Evolutionary conservation across 1,140 invertebrate species (phyloP), one percentile per base, ranked within the genome.

Genomic region (Drosophila kohkoa): DNA sequence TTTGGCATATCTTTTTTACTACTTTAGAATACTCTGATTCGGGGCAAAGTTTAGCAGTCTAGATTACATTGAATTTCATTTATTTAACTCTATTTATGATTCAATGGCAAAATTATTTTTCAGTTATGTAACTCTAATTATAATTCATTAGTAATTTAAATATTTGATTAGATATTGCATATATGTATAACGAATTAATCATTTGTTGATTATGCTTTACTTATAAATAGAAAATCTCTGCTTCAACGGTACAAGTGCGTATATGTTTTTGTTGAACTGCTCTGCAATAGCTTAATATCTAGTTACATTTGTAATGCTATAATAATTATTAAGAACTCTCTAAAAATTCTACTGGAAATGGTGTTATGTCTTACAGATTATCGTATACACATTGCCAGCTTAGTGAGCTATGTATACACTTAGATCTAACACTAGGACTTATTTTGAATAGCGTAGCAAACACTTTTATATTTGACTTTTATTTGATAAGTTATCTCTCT

Each of bases 221-320:
- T n/a, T 63, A 59, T 43, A 30, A 13, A 30, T 64, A 13, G n/a
- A 55, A 57, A 15, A 8, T 58, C 8, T 48, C 15, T 25, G 62
- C 57, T 20, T 76, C 73, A 76, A 72, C 83, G 83, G 83, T 88
- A 88, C 83, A 88, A 88, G 83, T 88, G 83, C 82, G 58, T 35
- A 8, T 67, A 8, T 68, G 4, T 54, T 10, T 0, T 10, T 0
- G 45, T 20, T 54, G 80, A 88, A 87, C 79, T 88, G 85, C 85
- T 88, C 85, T 88, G 85, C 85, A 82, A 89, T 88, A 88, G 71
- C 13, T 75, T 81, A 72, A 16, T 25, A 57, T 76, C 38, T 57
- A 64, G 2, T 64, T 51, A 54, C 16, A 54, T 62, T 41, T 13
- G 7, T 60, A 7, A 41, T 43, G 7, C 45, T 20, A 43, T 59